phyloP scores from a whole-genome alignment of 2,888 invertebrate genomes.

The Cinara cedri region DNA sequence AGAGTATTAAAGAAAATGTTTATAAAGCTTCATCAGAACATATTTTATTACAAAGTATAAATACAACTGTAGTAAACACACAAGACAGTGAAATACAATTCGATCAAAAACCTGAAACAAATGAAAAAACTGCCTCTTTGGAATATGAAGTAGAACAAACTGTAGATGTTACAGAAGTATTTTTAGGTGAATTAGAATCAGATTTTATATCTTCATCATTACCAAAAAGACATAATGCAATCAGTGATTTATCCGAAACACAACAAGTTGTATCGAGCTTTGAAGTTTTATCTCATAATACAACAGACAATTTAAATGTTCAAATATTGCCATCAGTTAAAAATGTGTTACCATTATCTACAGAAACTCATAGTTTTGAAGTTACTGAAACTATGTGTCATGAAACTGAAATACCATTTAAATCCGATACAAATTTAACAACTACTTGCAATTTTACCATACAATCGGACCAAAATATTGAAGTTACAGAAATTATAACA shows the following conservation, averaged over 20 bases:
- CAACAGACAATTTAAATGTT: neutral
- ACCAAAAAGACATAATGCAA: slow-evolving; percentile 16
- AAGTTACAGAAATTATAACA: slow-evolving; percentile 45
- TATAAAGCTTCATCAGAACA: slow-evolving; percentile 29
- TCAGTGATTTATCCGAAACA: slow-evolving; percentile 7
- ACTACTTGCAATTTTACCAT: neutral
- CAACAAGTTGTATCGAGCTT: slow-evolving; percentile 9
- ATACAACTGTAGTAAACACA: slow-evolving; percentile 62
- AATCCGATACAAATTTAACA: slow-evolving; percentile 59
- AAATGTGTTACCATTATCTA: neutral
- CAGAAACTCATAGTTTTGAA: slow-evolving; percentile 20
- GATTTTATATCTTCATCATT: neutral
- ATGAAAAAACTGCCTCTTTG: slow-evolving; percentile 8
- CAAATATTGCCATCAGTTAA: neutral
- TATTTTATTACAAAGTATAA: slow-evolving; percentile 61
- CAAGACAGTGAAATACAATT: slow-evolving; percentile 63
- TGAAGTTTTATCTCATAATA: slow-evolving; percentile 4
- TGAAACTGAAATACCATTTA: slow-evolving; percentile 45
- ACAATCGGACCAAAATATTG: slow-evolving; percentile 25
- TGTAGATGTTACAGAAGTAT: slow-evolving; percentile 23
- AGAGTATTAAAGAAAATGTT: neutral
- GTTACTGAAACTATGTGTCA: slow-evolving; percentile 32
- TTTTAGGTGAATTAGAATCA: slow-evolving; percentile 25
- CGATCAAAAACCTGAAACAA: neutral
- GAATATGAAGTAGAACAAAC: slow-evolving; percentile 15